phyloP scores from a whole-genome alignment of 2,797 vertebrate genomes.

The Esox masquinongy region DNA sequence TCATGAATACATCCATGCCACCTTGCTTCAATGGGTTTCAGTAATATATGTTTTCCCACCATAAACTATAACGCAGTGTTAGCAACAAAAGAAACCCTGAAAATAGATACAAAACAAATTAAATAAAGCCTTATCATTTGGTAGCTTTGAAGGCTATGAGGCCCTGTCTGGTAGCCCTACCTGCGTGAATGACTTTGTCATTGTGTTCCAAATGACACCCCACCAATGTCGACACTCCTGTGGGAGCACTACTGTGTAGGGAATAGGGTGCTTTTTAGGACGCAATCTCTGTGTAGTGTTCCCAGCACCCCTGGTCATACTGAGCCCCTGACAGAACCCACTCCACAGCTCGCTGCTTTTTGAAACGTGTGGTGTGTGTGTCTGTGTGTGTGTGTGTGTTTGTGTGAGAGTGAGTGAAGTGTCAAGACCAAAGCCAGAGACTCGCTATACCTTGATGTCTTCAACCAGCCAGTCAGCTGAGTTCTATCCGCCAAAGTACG shows the following conservation, averaged over 20 bases:
- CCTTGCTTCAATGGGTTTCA: background rate
- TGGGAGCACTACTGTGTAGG: background rate
- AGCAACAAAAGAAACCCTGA: conserved; percentile 28
- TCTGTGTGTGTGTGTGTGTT: background rate
- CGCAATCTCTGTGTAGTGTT: background rate
- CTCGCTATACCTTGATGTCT: conserved; percentile 2
- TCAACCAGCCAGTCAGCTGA: background rate
- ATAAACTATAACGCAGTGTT: conserved; percentile 38
- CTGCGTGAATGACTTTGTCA: conserved; percentile 53
- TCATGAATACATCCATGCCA: background rate
- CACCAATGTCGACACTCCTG: background rate
- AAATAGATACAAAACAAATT: conserved; percentile 25
- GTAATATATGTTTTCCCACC: conserved; percentile 39
- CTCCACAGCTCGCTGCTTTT: conserved; percentile 24
- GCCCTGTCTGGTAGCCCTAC: conserved; percentile 49
- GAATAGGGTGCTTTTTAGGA: background rate
- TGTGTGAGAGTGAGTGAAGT: background rate
- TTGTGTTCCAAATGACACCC: conserved; percentile 26
- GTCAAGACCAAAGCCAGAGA: background rate
- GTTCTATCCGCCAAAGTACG: background rate
- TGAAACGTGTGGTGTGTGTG: conserved; percentile 3
- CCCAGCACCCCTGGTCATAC: conserved; percentile 63
- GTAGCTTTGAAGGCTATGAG: conserved; percentile 63
- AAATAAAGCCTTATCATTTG: conserved; percentile 55
- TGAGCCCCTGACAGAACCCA: conserved; percentile 62